Percentiles rank a stretch among this genome's conserved stretches.
Evolutionary conservation across 2,797 vertebrate species (phyloP).

Genomic region (Etheostoma nigrum): DNA sequence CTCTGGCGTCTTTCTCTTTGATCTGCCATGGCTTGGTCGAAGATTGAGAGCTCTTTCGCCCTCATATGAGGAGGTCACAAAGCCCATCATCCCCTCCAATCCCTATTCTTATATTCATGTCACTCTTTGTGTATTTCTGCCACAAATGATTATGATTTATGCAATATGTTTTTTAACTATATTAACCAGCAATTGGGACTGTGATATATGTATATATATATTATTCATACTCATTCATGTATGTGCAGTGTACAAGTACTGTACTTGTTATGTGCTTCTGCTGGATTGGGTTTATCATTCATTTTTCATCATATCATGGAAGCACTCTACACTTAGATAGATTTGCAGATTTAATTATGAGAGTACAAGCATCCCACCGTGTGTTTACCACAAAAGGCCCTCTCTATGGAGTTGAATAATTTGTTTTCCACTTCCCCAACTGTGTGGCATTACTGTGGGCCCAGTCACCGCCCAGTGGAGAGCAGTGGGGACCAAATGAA

Average conservation of each 20-base stretch:
- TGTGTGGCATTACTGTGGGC: constrained; percentile 81
- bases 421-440: constrained; percentile 81
- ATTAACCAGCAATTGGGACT: background rate
- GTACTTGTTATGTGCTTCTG: background rate
- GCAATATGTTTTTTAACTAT: background rate
- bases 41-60: constrained; percentile 75
- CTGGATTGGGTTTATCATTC: constrained; percentile 48
- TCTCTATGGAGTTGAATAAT: constrained; percentile 83
- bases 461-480: constrained; percentile 75
- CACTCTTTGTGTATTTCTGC: constrained; percentile 6
- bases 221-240: background rate
- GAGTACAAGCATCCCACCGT: constrained; percentile 74
- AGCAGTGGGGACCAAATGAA: constrained; percentile 82
- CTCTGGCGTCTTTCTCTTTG: constrained; percentile 71
- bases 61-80: constrained; percentile 61
- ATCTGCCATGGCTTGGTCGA: constrained; percentile 67
- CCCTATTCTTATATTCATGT: background rate
- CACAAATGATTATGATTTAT: background rate
- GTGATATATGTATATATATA: background rate
- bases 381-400: constrained; percentile 82
- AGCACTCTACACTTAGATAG: constrained; percentile 68
- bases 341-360: constrained; percentile 85
- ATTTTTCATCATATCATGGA: background rate
- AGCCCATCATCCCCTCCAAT: constrained; percentile 21
- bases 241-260: background rate